These are phyloP conservation scores for Zoanthus solanderi DNA, from an alignment of 92 coral and sea anemone species.

Conservation along the genomic window DNA sequence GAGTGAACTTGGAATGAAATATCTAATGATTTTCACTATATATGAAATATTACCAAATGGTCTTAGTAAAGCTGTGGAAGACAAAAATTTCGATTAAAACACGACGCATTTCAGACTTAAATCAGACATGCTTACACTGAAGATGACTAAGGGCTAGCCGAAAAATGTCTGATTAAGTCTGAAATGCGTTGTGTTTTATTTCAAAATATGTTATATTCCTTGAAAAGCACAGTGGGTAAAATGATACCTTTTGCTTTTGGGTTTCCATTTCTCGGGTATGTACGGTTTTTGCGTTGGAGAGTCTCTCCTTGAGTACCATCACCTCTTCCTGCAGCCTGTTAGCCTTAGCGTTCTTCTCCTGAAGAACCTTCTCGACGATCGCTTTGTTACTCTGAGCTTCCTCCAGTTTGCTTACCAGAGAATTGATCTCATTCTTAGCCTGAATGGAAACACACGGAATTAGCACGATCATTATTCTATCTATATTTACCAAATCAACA, in stretches of 20 bases:
- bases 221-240: too few relatives aligned
- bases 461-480: not conserved
- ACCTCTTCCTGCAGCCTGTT: conserved; percentile 89
- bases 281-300: conserved; percentile 73
- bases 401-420: conserved; percentile 83
- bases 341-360: conserved; percentile 81
- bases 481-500: not conserved
- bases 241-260: conserved; percentile 86
- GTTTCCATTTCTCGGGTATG: conserved; percentile 87
- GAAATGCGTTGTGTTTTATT: too few relatives aligned
- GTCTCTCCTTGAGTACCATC: conserved; percentile 76
- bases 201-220: not conserved
- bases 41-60: too few relatives aligned
- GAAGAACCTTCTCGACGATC: conserved; percentile 83
- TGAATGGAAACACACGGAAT: not conserved
- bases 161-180: too few relatives aligned
- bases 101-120: too few relatives aligned
- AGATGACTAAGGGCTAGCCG: too few relatives aligned
- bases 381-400: conserved; percentile 80
- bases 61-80: too few relatives aligned
- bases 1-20: too few relatives aligned
- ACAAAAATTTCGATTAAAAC: too few relatives aligned
- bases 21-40: too few relatives aligned
- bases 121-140: too few relatives aligned
- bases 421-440: conserved; percentile 84